Conservation (phyloP, 2,888 invertebrate genomes). For the Sinelater perroti region DNA sequence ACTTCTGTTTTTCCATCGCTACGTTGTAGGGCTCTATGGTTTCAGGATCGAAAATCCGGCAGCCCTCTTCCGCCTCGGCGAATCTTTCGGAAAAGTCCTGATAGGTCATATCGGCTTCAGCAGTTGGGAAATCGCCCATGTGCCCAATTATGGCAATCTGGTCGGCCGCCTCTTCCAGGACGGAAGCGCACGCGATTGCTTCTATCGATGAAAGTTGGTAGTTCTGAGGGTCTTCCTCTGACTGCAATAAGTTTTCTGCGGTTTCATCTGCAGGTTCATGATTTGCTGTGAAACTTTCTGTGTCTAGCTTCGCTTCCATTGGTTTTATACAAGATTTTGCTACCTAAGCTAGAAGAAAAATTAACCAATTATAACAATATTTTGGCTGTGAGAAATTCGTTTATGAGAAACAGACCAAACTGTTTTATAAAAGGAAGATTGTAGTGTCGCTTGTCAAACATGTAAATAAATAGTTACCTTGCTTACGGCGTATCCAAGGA, state of each 20-base stretch:
- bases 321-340: no score
- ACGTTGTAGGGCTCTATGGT: slow-evolving; percentile 38
- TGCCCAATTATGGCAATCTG: slow-evolving; percentile 47
- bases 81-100: slow-evolving; percentile 34
- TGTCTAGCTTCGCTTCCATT: no score
- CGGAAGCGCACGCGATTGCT: slow-evolving; percentile 36
- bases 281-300: no score
- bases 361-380: no score
- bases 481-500: no score
- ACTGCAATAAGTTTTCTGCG: background rate
- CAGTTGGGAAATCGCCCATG: slow-evolving; percentile 37
- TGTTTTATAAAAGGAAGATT: no score
- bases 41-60: slow-evolving; percentile 38
- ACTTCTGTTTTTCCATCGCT: slow-evolving; percentile 31
- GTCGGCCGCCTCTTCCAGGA: slow-evolving; percentile 47
- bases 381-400: no score
- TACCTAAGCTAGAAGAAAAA: no score
- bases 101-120: slow-evolving; percentile 31
- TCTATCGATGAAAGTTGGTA: slow-evolving; percentile 9
- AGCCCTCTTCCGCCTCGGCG: background rate
- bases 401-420: no score
- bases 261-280: no score
- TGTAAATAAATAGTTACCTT: no score
- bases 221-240: background rate
- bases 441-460: no score